Evolutionary conservation across 2,797 vertebrate species (phyloP).

Genomic region (Emys orbicularis): DNA sequence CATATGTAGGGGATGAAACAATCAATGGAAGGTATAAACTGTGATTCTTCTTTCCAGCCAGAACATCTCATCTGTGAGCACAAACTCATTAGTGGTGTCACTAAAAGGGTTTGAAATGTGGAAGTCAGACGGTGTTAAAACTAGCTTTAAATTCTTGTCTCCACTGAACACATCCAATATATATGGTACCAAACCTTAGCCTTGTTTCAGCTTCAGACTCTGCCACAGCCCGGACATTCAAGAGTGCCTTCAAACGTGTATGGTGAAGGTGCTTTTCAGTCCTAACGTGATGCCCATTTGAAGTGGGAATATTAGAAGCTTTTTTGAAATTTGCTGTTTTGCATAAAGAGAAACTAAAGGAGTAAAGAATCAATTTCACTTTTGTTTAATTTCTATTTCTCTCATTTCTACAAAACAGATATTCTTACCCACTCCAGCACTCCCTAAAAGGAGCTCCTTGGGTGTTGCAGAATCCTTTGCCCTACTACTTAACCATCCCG

Average conservation of each 20-base stretch:
- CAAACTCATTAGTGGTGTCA: conserved; percentile 11
- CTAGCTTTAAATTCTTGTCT: not conserved
- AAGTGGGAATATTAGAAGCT: not conserved
- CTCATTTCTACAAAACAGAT: not conserved
- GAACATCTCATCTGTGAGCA: conserved; percentile 6
- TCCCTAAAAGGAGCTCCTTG: not conserved
- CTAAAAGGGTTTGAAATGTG: conserved; percentile 6
- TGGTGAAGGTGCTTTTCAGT: not conserved
- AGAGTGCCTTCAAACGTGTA: not conserved
- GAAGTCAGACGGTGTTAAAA: not conserved
- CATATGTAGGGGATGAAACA: not conserved
- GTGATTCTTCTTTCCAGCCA: not conserved
- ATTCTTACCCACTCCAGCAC: not conserved
- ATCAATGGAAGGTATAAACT: conserved; percentile 39
- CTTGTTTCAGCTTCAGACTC: accelerated
- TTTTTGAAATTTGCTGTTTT: not conserved
- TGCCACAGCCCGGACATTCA: accelerated
- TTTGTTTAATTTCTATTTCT: not conserved
- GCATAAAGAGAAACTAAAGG: not conserved
- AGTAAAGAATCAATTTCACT: not conserved
- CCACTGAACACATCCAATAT: accelerated
- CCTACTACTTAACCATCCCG: not conserved
- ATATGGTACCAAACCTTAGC: accelerated
- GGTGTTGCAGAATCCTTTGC: not conserved
- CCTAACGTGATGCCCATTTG: not conserved